phyloP scores from a whole-genome alignment of 2,113 vertebrate genomes.

The Ochotona curzoniae region DNA sequence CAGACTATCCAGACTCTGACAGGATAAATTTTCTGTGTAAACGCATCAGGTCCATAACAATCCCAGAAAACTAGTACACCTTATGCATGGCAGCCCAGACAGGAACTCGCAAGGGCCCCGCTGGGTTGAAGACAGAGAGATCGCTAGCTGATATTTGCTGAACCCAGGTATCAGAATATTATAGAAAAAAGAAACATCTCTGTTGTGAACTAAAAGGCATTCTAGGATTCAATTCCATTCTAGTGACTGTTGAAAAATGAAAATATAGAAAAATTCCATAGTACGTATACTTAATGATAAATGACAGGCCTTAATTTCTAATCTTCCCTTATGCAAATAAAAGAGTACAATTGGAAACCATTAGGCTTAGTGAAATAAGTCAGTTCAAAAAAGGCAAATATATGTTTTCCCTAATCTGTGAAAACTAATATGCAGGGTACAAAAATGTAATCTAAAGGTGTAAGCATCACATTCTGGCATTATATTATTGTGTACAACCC shows the following conservation, averaged over 20 bases:
- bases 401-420: too few relatives aligned
- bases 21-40: background rate
- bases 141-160: background rate
- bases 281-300: background rate
- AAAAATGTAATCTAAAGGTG: too few relatives aligned
- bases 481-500: too few relatives aligned
- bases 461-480: too few relatives aligned
- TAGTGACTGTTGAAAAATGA: background rate
- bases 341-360: too few relatives aligned
- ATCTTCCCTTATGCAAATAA: too few relatives aligned
- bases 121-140: background rate
- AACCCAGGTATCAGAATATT: background rate
- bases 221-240: background rate
- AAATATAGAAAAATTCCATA: background rate
- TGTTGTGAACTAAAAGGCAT: background rate
- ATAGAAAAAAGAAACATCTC: background rate
- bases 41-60: background rate
- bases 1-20: background rate
- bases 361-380: too few relatives aligned
- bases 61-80: background rate
- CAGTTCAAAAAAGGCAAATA: too few relatives aligned
- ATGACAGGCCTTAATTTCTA: background rate
- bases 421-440: too few relatives aligned
- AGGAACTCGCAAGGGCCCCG: background rate
- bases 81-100: fast-evolving